Base-by-base conservation (phyloP, 92 coral and sea anemone species). In the Ricordea florida region DNA sequence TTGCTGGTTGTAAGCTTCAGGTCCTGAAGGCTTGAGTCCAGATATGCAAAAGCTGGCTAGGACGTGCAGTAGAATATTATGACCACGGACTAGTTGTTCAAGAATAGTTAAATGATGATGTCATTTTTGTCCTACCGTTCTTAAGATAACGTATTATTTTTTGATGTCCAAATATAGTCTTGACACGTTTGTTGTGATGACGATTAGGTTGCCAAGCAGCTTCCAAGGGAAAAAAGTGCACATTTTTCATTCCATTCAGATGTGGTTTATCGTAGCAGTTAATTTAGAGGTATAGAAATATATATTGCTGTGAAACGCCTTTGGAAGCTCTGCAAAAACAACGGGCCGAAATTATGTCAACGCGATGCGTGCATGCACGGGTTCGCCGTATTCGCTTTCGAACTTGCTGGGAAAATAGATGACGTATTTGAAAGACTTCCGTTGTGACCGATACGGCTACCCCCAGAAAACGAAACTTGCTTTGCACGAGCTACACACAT, bases 401-500 rank as follows among this genome's bases (percentile, higher is more conserved):
- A 69, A 53, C 55, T 31, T 57, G 41, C 76, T 69, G 65, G 76
- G 76, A 25, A 41, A 52, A 37, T 10, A 42, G 44, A 52, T 69
- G 76, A 69, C 76, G 76, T 69, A 33, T 22, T 47, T n/a, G n/a
- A 50, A 48, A 52, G 25, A 69, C 64, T 69, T 69, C 76, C 76
- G 76, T 38, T 25, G 45, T 14, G 20, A 41, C 10, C 30, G 63
- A 69, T 34, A 31, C 66, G 46, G 21, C 17, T 31, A 9, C 8
- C 4, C 76, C 20, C 26, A 35, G 64, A 69, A 69, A 69, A 52
- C 62, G 76, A 69, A 69, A n/a, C n/a, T n/a, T n/a, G n/a, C n/a
- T n/a, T n/a, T n/a, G n/a, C n/a, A n/a, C n/a, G n/a, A 69, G 41
- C 76, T 52, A 36, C 35, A 52, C 30, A 21, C 38, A 16, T 38